Evolutionary conservation across 2,113 vertebrate genomes (phyloP), one percentile per base, ranked within the genome.

Genomic region (Plecturocebus donacophilus): DNA sequence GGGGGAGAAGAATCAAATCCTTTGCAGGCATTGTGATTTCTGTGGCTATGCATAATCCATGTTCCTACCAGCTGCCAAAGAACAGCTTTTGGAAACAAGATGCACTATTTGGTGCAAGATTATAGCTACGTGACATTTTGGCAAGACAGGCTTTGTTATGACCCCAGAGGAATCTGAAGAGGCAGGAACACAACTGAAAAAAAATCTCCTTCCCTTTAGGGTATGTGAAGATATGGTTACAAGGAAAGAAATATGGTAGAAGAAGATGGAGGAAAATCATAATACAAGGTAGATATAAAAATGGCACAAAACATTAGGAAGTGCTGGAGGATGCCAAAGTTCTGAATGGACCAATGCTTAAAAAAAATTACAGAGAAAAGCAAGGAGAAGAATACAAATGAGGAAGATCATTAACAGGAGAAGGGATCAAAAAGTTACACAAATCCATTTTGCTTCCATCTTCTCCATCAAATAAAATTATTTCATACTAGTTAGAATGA

Each of bases 71-170:
- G 70, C 10, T 90, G 47, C 84, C 85, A 49, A 77, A 56, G 71
- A 75, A 32, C 6, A 77, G 38, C 38, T 66, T 91, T 91, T 27
- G 54, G 76, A 82, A 84, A 87, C 58, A 84, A 85, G 73, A 56
- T 83, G 7, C 19, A n/a, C 82, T 71, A 70, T 64, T 88, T 88
- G 25, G 35, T 8, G 49, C n/a, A 20, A 42, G 17, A n/a, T 95
- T 91, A 58, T 40, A 77, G 40, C 35, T 87, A 21, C 1, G 2
- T 77, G 76, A 30, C 47, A 70, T 93, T 90, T 95, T 81, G 70
- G 71, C 68, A 90, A 92, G n/a, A 68, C 6, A 95, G 66, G 38
- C 27, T 95, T 82, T 92, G 49, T 90, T 87, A 17, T 88, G 73
- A 87, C n/a, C 20, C 23, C 23, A 82, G 49, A 83, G 58, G 90